Evolutionary conservation across 2,888 invertebrate species (phyloP).

Genomic region (Cryptocephalus primarius): DNA sequence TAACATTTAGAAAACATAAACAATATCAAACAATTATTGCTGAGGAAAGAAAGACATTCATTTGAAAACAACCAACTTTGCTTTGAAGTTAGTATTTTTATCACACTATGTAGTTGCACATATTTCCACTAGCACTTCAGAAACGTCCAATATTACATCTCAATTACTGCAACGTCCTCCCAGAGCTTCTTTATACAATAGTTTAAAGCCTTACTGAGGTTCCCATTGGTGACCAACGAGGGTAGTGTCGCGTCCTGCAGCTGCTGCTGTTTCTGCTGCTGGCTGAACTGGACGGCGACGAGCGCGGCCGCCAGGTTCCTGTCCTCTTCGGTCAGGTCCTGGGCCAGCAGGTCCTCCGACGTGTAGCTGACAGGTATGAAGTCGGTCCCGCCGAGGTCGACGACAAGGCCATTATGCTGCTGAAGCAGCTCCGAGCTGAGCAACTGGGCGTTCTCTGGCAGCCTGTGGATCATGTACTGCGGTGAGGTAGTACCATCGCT

Average conservation of each 20-base stretch:
- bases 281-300: constrained; percentile 50
- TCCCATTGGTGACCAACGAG: constrained; percentile 14
- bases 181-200: too few relatives aligned
- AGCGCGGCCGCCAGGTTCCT: constrained; percentile 49
- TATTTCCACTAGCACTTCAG: too few relatives aligned
- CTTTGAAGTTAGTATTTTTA: too few relatives aligned
- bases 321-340: constrained; percentile 47
- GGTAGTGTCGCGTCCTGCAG: constrained; percentile 25
- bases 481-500: constrained; percentile 26
- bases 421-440: constrained; percentile 33
- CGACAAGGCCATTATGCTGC: constrained; percentile 34
- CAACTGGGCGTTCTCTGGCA: constrained; percentile 33
- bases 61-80: too few relatives aligned
- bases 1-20: too few relatives aligned
- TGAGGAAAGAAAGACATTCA: too few relatives aligned
- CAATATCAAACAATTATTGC: too few relatives aligned
- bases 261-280: constrained; percentile 49
- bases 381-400: constrained; percentile 34
- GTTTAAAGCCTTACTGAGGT: constrained; percentile 5
- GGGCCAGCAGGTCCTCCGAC: constrained; percentile 33
- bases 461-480: constrained; percentile 34
- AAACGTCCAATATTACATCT: too few relatives aligned
- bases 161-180: too few relatives aligned
- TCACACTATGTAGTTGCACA: too few relatives aligned
- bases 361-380: constrained; percentile 36